phyloP scores from a whole-genome alignment of 37 sponge, comb jelly and placozoan genomes.

The Agelas oroides region DNA sequence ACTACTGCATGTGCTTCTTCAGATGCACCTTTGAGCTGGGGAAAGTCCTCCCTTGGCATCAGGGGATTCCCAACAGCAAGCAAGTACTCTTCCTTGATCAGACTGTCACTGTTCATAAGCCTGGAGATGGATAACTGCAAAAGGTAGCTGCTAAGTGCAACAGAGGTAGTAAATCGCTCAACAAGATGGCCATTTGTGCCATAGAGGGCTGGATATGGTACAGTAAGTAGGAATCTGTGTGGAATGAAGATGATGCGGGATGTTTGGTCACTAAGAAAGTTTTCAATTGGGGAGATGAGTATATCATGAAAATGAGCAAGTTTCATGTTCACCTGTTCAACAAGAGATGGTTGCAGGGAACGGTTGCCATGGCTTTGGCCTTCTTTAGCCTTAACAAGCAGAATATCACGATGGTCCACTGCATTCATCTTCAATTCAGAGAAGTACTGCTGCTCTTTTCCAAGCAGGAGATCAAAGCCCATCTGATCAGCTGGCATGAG shows the following conservation, averaged over 20 bases:
- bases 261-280: not conserved
- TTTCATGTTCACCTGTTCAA: not conserved
- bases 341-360: not conserved
- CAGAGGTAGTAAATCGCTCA: constrained; percentile 1
- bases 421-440: not conserved
- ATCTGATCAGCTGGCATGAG: not conserved
- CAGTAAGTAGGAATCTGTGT: constrained; percentile 10
- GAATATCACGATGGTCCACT: not conserved
- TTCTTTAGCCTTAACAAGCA: not conserved
- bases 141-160: constrained; percentile 9
- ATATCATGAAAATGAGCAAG: constrained; percentile 1
- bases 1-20: not conserved
- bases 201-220: constrained; percentile 29
- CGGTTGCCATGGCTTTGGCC: not conserved
- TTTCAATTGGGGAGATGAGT: not conserved
- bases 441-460: constrained; percentile 12
- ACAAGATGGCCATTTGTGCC: not conserved
- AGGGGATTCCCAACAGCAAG: constrained; percentile 29
- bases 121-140: not conserved
- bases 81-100: not conserved
- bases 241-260: constrained; percentile 2
- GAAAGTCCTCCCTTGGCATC: constrained; percentile 11
- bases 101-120: not conserved
- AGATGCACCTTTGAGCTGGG: constrained; percentile 9
- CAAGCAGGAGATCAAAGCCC: constrained; percentile 7